These are phyloP conservation scores for Gymnothorax javanicus DNA, from an alignment of 2,797 vertebrate species.

Conservation along the genomic window DNA sequence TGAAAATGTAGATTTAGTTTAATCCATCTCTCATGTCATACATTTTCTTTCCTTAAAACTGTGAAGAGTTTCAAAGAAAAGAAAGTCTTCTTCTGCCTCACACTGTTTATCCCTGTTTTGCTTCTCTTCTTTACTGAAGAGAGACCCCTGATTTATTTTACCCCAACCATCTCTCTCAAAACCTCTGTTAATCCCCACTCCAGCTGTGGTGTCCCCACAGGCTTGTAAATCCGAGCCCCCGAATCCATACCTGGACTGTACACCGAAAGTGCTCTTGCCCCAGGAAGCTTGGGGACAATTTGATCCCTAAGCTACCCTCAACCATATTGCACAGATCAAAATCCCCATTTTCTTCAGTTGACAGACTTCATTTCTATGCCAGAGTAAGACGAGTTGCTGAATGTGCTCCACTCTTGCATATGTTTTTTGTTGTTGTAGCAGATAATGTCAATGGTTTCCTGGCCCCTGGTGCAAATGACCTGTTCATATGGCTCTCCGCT, in stretches of 20 bases:
- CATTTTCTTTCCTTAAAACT: conserved; percentile 26
- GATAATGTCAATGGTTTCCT: not conserved
- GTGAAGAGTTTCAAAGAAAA: conserved; percentile 35
- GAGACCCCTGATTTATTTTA: conserved; percentile 45
- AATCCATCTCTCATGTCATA: conserved; percentile 39
- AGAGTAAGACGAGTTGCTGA: conserved; percentile 62
- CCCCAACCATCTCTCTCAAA: conserved; percentile 56
- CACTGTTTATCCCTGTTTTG: conserved; percentile 33
- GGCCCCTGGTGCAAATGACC: not conserved
- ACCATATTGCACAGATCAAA: conserved; percentile 64
- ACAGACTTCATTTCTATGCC: conserved; percentile 50
- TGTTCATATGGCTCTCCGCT: conserved; percentile 11
- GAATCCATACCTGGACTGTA: conserved; percentile 61
- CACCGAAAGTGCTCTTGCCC: conserved; percentile 46
- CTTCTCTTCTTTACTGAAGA: conserved; percentile 37
- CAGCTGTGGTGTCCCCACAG: conserved; percentile 67
- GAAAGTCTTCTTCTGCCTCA: conserved; percentile 57
- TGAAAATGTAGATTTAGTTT: conserved; percentile 29
- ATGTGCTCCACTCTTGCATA: conserved; percentile 36
- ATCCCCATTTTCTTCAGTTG: conserved; percentile 61
- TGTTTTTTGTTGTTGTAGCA: conserved; percentile 19
- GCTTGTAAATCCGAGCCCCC: conserved; percentile 67
- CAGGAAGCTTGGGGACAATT: conserved; percentile 58
- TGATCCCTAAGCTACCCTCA: conserved; percentile 65
- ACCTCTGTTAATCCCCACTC: conserved; percentile 60